Conservation (phyloP, 2,797 vertebrate genomes). For the Margarornis squamiger region DNA sequence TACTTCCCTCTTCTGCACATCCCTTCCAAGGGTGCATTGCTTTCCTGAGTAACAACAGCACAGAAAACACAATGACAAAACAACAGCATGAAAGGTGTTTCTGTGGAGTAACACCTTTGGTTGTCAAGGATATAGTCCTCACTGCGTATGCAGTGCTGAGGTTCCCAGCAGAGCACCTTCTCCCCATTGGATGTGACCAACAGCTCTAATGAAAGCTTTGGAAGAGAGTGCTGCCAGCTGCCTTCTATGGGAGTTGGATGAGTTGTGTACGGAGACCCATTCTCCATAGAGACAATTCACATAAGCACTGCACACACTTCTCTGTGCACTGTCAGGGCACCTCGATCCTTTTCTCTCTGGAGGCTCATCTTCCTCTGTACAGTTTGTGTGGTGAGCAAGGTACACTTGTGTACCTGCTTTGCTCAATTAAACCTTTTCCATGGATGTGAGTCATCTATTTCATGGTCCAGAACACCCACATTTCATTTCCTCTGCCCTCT, state of each 20-base stretch:
- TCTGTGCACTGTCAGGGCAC: neutral
- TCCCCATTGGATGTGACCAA: neutral
- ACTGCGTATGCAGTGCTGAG: neutral
- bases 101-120: neutral
- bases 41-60: neutral
- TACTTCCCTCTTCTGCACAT: neutral
- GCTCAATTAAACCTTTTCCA: slow-evolving; percentile 52
- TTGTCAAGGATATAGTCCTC: neutral
- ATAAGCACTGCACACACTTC: neutral
- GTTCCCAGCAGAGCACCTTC: neutral
- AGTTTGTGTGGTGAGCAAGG: neutral
- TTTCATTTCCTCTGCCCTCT: slow-evolving; percentile 45
- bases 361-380: neutral
- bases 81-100: neutral
- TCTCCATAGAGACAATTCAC: neutral
- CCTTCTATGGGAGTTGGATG: neutral
- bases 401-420: slow-evolving; percentile 21
- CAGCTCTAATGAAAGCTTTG: neutral
- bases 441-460: slow-evolving; percentile 25
- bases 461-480: slow-evolving; percentile 36
- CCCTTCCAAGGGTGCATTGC: neutral
- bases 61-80: neutral
- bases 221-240: neutral
- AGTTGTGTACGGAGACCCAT: neutral
- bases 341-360: neutral